Evolutionary conservation across 53 echinoderm and acorn worm species (phyloP).

Genomic region (Echinarachnius parma): DNA sequence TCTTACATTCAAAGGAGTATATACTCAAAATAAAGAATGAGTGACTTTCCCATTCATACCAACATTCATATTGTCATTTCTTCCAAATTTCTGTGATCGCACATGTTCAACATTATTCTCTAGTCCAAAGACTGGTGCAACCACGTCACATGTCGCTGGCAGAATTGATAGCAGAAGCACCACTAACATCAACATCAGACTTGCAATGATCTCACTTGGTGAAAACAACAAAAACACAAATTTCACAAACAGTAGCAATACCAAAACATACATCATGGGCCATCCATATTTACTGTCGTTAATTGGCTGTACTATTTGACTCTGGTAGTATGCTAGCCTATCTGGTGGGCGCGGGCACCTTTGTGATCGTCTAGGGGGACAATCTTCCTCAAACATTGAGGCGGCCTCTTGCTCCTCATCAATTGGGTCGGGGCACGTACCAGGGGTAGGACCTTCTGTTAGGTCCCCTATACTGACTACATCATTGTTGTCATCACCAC

Average conservation of each 20-base stretch:
- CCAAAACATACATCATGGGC: not conserved
- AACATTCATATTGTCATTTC: no score
- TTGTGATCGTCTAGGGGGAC: constrained; percentile 10
- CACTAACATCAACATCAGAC: constrained; percentile 2
- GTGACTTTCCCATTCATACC: no score
- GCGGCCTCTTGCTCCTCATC: constrained; percentile 14
- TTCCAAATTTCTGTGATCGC: no score
- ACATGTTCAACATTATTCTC: no score
- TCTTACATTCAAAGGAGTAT: no score
- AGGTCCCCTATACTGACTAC: not conserved
- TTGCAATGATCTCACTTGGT: constrained; percentile 1
- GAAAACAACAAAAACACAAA: constrained; percentile 2
- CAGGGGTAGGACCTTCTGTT: not conserved
- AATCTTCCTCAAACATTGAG: constrained; percentile 2
- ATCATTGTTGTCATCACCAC: constrained; percentile 5
- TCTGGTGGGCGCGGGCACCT: constrained; percentile 5
- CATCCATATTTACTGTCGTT: not conserved
- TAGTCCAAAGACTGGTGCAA: no score
- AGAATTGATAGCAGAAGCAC: no score
- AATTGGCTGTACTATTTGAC: constrained; percentile 1
- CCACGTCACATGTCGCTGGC: no score
- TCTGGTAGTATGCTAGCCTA: constrained; percentile 2
- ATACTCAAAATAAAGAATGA: no score
- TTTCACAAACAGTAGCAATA: constrained; percentile 9
- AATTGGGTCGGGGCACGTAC: not conserved